phyloP scores from a whole-genome alignment of 1,140 invertebrate species.

The Ruditapes philippinarum region DNA sequence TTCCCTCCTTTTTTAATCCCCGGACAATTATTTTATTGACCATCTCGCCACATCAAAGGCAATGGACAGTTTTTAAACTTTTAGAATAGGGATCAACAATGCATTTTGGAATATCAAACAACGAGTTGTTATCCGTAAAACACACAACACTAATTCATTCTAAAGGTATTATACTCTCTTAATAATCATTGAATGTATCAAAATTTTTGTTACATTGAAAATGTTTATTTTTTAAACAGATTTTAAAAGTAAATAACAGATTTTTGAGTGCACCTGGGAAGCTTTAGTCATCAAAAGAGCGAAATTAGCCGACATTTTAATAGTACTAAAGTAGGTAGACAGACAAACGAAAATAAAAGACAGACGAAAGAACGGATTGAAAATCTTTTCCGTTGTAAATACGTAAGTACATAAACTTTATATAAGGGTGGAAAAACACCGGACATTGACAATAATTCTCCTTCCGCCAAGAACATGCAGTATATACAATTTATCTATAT shows the following conservation, averaged over 20 bases:
- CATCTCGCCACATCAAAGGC: conserved; percentile 44
- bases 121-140: conserved; percentile 27
- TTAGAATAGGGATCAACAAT: conserved; percentile 42
- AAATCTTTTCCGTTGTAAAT: too few species aligned
- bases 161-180: background rate
- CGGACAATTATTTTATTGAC: conserved; percentile 22
- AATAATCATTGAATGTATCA: conserved; percentile 44
- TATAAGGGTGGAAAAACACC: too few species aligned
- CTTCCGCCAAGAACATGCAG: too few species aligned
- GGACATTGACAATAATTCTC: too few species aligned
- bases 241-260: conserved; percentile 38
- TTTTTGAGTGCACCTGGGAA: background rate
- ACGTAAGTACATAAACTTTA: too few species aligned
- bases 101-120: conserved; percentile 14
- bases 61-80: background rate
- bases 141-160: conserved; percentile 30
- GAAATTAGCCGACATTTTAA: too few species aligned
- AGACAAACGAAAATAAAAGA: too few species aligned
- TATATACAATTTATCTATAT: too few species aligned
- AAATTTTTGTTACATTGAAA: conserved; percentile 33
- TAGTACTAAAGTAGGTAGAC: too few species aligned
- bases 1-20: conserved; percentile 22
- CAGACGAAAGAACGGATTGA: too few species aligned
- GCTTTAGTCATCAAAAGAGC: background rate
- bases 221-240: conserved; percentile 53